Conservation (phyloP, 1,140 invertebrate genomes). For the Drosophila arizonae region DNA sequence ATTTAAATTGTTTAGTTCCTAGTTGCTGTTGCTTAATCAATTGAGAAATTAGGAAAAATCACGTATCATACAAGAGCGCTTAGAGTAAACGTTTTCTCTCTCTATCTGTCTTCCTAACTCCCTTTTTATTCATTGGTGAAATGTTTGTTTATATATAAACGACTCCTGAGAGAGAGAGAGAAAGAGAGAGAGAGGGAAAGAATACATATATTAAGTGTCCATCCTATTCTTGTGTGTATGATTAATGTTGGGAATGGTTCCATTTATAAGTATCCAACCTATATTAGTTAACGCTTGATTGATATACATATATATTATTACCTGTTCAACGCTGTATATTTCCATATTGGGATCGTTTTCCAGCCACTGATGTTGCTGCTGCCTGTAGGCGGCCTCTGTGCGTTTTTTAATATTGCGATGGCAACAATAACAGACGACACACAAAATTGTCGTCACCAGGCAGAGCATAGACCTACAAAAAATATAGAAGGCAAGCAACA, state of each 20-base stretch:
- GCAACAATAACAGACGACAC: constrained; percentile 87
- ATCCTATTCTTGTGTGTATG: too few species aligned
- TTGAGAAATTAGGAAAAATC: not conserved
- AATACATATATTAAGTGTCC: too few species aligned
- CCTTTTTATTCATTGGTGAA: too few species aligned
- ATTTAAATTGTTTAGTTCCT: not conserved
- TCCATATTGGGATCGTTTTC: constrained; percentile 86
- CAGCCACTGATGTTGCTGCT: constrained; percentile 84
- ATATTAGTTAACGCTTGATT: too few species aligned
- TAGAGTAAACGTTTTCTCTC: too few species aligned
- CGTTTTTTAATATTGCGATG: constrained; percentile 86
- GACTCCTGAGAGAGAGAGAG: too few species aligned
- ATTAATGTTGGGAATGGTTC: too few species aligned
- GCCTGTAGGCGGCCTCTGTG: constrained; percentile 84
- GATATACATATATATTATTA: constrained; percentile 50
- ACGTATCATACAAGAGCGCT: not conserved
- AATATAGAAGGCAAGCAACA: constrained; percentile 5
- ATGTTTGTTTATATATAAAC: too few species aligned
- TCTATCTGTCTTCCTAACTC: too few species aligned
- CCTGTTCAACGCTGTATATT: constrained; percentile 87
- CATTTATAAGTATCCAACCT: too few species aligned
- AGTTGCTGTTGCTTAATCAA: not conserved
- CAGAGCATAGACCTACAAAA: constrained; percentile 86
- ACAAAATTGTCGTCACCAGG: constrained; percentile 85
- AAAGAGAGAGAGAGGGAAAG: too few species aligned